Percentiles rank a stretch among this genome's conserved stretches.
These are phyloP conservation scores for Scaptomyza tumidula DNA, from an alignment of 2,888 invertebrate species.

Conservation along the genomic window DNA sequence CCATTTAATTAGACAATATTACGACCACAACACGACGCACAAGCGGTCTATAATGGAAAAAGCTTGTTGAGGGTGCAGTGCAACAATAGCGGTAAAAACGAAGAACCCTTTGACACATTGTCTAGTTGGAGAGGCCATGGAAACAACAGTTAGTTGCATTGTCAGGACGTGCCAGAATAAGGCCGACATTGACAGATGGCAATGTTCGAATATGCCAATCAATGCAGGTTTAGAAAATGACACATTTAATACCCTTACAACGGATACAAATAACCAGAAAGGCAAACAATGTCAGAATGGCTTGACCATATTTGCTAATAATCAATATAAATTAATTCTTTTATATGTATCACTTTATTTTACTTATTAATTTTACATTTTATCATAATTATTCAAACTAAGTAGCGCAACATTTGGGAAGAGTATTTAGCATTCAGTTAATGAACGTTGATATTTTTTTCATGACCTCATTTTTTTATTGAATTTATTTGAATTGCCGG, in stretches of 20 bases:
- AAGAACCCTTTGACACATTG: slow-evolving; percentile 52
- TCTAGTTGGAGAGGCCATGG: slow-evolving; percentile 28
- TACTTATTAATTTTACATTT: neutral
- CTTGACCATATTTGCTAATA: too few species aligned
- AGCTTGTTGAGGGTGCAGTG: slow-evolving; percentile 38
- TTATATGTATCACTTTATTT: neutral
- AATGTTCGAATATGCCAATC: neutral
- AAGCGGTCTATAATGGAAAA: slow-evolving; percentile 27
- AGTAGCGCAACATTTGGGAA: neutral
- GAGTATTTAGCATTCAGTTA: slow-evolving; percentile 25
- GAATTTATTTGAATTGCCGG: slow-evolving; percentile 54
- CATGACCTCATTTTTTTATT: slow-evolving; percentile 17
- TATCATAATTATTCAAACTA: neutral
- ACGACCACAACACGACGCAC: slow-evolving; percentile 16
- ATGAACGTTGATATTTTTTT: neutral
- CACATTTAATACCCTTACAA: slow-evolving; percentile 41
- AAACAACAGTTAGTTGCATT: slow-evolving; percentile 59
- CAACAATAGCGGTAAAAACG: slow-evolving; percentile 33
- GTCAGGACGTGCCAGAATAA: slow-evolving; percentile 58
- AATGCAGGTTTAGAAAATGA: slow-evolving; percentile 25
- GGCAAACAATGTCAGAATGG: slow-evolving; percentile 7
- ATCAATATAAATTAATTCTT: neutral
- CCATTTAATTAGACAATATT: slow-evolving; percentile 73
- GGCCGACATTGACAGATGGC: slow-evolving; percentile 35
- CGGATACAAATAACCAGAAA: neutral